phyloP scores from a whole-genome alignment of 2,888 invertebrate species.

The Acanthacorydalis orientalis region DNA sequence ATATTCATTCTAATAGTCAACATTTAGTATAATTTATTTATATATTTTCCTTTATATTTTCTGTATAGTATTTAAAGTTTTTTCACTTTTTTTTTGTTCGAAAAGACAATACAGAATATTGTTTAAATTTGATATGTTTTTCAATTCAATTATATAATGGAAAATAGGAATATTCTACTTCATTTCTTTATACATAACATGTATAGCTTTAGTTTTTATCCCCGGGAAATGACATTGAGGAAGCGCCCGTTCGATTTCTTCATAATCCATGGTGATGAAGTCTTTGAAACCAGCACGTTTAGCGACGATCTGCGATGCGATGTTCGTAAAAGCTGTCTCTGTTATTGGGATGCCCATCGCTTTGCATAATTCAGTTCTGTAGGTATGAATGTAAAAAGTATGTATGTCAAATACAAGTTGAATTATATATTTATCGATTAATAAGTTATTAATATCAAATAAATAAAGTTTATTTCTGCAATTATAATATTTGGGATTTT shows the following conservation, averaged over 20 bases:
- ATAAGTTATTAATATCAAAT: not conserved
- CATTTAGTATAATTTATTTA: too few relatives aligned
- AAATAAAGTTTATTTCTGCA: too few relatives aligned
- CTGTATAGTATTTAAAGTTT: too few relatives aligned
- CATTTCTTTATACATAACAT: slow-evolving; percentile 11
- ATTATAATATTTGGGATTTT: too few relatives aligned
- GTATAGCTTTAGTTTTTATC: slow-evolving; percentile 11
- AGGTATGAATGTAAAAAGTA: slow-evolving; percentile 7
- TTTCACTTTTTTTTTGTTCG: too few relatives aligned
- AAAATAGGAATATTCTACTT: not conserved
- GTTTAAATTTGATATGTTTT: too few relatives aligned
- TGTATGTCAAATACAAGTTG: not conserved
- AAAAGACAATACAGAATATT: too few relatives aligned
- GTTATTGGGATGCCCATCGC: slow-evolving; percentile 30
- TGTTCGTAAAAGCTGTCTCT: slow-evolving; percentile 34
- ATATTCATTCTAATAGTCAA: too few relatives aligned
- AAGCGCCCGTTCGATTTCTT: slow-evolving; percentile 24
- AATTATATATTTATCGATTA: not conserved
- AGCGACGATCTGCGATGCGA: slow-evolving; percentile 32
- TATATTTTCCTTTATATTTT: too few relatives aligned
- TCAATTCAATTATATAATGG: too few relatives aligned
- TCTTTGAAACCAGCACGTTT: slow-evolving; percentile 31
- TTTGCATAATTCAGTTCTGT: slow-evolving; percentile 32
- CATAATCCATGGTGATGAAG: slow-evolving; percentile 27
- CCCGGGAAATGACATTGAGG: slow-evolving; percentile 11